These are phyloP conservation scores for Lepidostoma basale DNA, from an alignment of 1,140 invertebrate species.

Conservation along the genomic window DNA sequence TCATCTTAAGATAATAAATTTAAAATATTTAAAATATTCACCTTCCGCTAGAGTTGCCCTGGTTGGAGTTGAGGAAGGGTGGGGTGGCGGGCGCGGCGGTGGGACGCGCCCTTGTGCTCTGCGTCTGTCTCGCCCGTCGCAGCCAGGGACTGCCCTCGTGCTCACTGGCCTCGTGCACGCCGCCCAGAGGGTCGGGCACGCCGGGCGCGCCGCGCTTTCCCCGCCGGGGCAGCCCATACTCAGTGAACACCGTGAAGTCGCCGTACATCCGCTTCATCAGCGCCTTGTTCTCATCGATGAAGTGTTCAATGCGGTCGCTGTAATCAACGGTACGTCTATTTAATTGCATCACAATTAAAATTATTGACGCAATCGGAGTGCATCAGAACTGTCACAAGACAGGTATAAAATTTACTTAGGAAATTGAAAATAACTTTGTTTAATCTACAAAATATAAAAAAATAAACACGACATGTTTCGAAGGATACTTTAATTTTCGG, in stretches of 20 bases:
- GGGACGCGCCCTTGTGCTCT: constrained; percentile 55
- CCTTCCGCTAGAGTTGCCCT: constrained; percentile 64
- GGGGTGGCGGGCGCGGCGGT: constrained; percentile 52
- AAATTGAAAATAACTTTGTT: too few species aligned
- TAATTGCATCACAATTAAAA: not conserved
- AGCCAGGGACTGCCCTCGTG: not conserved
- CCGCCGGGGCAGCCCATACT: constrained; percentile 60
- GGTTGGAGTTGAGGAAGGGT: constrained; percentile 59
- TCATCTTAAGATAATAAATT: not conserved
- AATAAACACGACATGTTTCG: too few species aligned
- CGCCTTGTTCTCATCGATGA: constrained; percentile 93
- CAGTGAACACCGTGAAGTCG: constrained; percentile 73
- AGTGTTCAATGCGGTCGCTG: constrained; percentile 87
- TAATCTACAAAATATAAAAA: too few species aligned
- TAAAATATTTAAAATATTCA: constrained; percentile 45
- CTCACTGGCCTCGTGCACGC: constrained; percentile 48
- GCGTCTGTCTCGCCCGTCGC: constrained; percentile 33
- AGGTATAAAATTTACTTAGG: too few species aligned
- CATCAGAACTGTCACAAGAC: too few species aligned
- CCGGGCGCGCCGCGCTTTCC: constrained; percentile 61
- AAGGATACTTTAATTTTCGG: too few species aligned
- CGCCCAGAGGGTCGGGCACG: constrained; percentile 60
- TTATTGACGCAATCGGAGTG: too few species aligned
- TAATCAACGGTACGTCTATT: constrained; percentile 49
- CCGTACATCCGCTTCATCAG: constrained; percentile 92